These are phyloP conservation scores for Drosophila barbarae DNA, from an alignment of 2,888 invertebrate species.

Conservation along the genomic window DNA sequence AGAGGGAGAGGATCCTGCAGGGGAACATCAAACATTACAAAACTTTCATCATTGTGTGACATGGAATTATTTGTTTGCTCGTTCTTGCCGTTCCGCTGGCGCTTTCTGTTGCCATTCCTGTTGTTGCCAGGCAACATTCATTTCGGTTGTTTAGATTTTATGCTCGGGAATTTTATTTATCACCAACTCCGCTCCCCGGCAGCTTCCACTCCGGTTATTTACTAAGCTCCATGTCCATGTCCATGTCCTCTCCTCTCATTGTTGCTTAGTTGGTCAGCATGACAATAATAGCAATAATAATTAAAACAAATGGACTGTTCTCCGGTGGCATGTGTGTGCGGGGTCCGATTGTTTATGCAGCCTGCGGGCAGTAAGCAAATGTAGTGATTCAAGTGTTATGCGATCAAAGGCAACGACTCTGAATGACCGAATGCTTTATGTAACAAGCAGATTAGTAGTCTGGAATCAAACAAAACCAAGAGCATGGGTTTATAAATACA, in stretches of 20 bases:
- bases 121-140: conserved; percentile 57
- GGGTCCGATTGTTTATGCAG: conserved; percentile 25
- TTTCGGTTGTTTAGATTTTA: conserved; percentile 70
- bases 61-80: conserved; percentile 65
- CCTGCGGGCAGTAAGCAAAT: conserved; percentile 9
- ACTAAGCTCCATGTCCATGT: neutral
- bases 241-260: conserved; percentile 12
- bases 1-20: conserved; percentile 9
- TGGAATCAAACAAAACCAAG: neutral
- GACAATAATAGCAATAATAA: conserved; percentile 48
- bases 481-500: neutral
- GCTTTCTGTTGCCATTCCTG: conserved; percentile 46
- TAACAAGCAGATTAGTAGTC: neutral
- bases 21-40: conserved; percentile 62
- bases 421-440: conserved; percentile 3
- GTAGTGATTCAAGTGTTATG: conserved; percentile 1
- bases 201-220: conserved; percentile 25
- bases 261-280: conserved; percentile 35
- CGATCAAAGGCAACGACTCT: conserved; percentile 9
- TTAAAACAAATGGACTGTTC: conserved; percentile 50
- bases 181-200: conserved; percentile 46
- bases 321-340: conserved; percentile 26
- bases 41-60: conserved; percentile 73
- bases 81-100: conserved; percentile 33
- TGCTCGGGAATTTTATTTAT: conserved; percentile 66